phyloP scores from a whole-genome alignment of 2,113 vertebrate species.

The Petrocephalus microphthalmus region DNA sequence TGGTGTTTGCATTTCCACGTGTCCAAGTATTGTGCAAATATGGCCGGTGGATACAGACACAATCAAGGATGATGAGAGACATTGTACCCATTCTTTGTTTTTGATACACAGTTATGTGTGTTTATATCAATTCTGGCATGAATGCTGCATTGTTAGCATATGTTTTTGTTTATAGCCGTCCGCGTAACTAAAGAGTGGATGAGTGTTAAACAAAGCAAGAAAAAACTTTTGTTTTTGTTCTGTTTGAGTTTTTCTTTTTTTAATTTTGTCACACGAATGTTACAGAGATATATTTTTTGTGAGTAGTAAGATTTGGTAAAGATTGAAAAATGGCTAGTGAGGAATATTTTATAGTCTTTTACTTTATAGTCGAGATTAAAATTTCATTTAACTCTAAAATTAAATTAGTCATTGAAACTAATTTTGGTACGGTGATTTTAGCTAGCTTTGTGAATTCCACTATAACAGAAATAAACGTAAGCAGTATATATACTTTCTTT shows the following conservation, averaged over 20 bases:
- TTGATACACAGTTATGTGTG: neutral
- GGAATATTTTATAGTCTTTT: neutral
- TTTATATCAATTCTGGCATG: neutral
- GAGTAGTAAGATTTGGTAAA: neutral
- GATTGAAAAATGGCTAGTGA: neutral
- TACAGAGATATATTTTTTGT: neutral
- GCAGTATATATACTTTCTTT: neutral
- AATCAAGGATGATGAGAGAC: neutral
- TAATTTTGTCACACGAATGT: neutral
- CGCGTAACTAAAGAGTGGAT: neutral
- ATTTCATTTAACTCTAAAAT: constrained; percentile 2
- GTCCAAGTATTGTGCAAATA: neutral
- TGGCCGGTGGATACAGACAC: neutral
- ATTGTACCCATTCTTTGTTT: neutral
- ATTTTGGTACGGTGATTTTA: neutral
- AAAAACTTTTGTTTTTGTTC: neutral
- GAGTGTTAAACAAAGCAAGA: neutral
- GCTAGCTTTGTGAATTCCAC: neutral
- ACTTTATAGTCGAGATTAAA: neutral
- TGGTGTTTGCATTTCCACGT: neutral
- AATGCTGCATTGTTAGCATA: neutral
- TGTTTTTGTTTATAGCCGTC: neutral
- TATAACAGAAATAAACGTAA: neutral
- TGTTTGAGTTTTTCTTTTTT: neutral
- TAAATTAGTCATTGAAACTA: constrained; percentile 1